Conservation (phyloP, 2,797 vertebrate species). For the Philypnodon macrostomus region DNA sequence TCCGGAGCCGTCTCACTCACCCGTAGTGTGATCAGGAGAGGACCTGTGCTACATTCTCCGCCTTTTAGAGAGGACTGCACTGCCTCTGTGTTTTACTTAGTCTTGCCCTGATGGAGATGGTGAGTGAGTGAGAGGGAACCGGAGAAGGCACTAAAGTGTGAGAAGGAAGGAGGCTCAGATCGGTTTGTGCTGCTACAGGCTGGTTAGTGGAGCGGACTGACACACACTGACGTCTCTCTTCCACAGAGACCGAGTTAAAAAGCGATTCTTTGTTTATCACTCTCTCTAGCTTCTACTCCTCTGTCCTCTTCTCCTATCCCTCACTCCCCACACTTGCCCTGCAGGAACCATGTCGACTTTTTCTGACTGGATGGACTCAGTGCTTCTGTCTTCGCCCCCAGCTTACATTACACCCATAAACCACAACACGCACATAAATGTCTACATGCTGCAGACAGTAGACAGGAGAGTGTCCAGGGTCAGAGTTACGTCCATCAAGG, state of each 20-base stretch:
- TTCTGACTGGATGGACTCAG: constrained; percentile 65
- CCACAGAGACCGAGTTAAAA: constrained; percentile 60
- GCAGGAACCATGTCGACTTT: constrained; percentile 62
- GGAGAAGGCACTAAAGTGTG: constrained; percentile 45
- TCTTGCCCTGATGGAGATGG: constrained; percentile 52
- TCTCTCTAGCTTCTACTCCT: constrained; percentile 32
- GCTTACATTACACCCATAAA: constrained; percentile 60
- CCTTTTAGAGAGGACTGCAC: constrained; percentile 58
- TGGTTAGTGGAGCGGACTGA: constrained; percentile 70
- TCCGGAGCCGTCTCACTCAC: constrained; percentile 46
- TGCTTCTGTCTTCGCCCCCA: constrained; percentile 54
- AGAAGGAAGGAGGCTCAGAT: constrained; percentile 55
- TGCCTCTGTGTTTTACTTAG: constrained; percentile 55
- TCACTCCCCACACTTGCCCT: constrained; percentile 39
- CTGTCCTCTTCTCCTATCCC: constrained; percentile 20
- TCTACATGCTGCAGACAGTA: constrained; percentile 21
- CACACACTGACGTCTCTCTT: constrained; percentile 75
- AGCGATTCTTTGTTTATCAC: constrained; percentile 58
- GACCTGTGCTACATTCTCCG: constrained; percentile 42
- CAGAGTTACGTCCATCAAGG: constrained; percentile 49
- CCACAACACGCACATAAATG: constrained; percentile 28
- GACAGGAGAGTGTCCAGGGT: constrained; percentile 41
- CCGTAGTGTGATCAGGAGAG: constrained; percentile 50
- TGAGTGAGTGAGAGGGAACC: constrained; percentile 48
- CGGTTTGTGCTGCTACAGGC: constrained; percentile 67